Base-by-base conservation (phyloP, 35 echinoderm and acorn worm genomes). In the Heliocidaris tuberculata region DNA sequence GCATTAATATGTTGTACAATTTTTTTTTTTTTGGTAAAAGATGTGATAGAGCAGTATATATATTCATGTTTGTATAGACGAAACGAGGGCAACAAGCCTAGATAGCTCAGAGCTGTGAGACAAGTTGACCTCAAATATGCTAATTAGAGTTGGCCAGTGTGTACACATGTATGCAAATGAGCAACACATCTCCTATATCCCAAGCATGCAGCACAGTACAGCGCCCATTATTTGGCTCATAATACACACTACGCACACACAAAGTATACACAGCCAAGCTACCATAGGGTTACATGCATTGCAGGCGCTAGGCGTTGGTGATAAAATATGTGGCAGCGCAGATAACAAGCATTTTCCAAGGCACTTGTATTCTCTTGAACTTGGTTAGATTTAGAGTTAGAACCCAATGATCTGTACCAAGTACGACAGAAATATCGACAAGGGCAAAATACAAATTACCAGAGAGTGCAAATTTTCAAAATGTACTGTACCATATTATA, bases 111-210 rank as follows among this genome's bases (percentile, higher is more conserved):
- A 48, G 48, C 5, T 93, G 31, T 47, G 50, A 31, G 91, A 49
- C n/a, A 59, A 48, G 50, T 31, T 93, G 91, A 93, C 91, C 91
- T 93, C 91, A 49, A 52, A 93, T 93, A 93, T 93, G 91, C 91
- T 93, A 93, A 93, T 93, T 13, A 93, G 47, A 30, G 9, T 48
- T 32, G 91, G n/a, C 87, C 87, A 32, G 87, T 59, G 47, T 48
- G 29, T 93, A 48, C 50, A 93, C 91, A 50, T 31, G 91, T 93
- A 93, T 93, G 91, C 91, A 93, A 93, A 93, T 93, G 91, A 93
- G n/a, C 48, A 48, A 93, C 91, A 92, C 47, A 59, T 48, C 31
- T 59, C 29, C 29, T 9, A 11, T 30, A 32, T 48, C 91, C 29
- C 91, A 93, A 52, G 48, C 91, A 93, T 42, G 35, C 35, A 42